A percentile compares a stretch with the other conserved stretches of the same genome.
Conservation (phyloP, 2,797 vertebrate genomes). For the Fratercula arctica region DNA sequence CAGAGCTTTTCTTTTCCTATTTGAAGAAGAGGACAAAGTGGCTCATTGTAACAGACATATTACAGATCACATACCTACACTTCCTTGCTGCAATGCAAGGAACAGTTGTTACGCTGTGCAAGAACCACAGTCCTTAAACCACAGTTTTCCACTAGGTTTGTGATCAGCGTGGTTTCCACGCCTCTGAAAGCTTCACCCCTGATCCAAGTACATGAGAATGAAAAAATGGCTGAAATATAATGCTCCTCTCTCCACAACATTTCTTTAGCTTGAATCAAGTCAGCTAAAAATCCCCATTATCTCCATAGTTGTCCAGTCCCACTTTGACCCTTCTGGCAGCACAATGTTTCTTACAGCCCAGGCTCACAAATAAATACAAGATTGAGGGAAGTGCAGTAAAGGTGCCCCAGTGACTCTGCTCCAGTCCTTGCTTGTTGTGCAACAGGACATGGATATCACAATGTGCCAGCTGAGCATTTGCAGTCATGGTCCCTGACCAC, state of each 20-base stretch:
- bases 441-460: neutral
- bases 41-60: neutral
- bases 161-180: neutral
- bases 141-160: neutral
- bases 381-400: neutral
- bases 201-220: neutral
- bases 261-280: neutral
- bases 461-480: neutral
- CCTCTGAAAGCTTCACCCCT: neutral
- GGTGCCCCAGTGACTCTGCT: neutral
- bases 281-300: neutral
- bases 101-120: neutral
- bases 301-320: neutral
- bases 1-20: neutral
- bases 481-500: neutral
- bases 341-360: neutral
- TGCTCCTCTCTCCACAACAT: neutral
- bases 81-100: neutral
- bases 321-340: neutral
- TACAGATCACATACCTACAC: neutral
- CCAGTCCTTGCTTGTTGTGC: neutral
- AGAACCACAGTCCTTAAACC: neutral
- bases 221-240: neutral
- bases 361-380: neutral
- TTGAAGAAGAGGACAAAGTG: neutral